A percentile compares a stretch with the other conserved stretches of the same genome.
Conservation (phyloP, 1,140 invertebrate genomes). For the Caenorhabditis brenneri region DNA sequence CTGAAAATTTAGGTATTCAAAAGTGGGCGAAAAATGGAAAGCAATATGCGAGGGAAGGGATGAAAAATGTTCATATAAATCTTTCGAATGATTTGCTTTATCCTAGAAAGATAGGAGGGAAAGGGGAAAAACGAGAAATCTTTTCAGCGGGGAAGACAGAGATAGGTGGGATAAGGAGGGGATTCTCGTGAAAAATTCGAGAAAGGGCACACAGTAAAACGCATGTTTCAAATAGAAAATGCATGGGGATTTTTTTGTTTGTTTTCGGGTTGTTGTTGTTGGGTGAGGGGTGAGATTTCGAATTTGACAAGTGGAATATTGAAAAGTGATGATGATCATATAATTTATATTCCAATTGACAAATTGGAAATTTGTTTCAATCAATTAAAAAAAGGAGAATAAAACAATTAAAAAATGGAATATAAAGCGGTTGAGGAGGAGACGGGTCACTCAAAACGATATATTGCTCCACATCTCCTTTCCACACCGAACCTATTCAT, state of each 20-base stretch:
- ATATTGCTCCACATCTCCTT: background rate
- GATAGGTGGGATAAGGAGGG: background rate
- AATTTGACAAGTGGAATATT: background rate
- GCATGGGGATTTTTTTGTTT: no score
- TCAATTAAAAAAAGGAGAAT: background rate
- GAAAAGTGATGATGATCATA: no score
- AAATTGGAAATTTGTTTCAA: background rate
- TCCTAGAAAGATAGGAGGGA: slow-evolving; percentile 26
- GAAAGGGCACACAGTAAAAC: background rate
- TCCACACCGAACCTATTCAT: background rate
- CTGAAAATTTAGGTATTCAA: background rate
- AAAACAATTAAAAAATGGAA: slow-evolving; percentile 29
- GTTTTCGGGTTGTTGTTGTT: no score
- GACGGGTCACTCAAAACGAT: background rate
- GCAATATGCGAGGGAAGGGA: background rate
- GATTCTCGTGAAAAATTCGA: slow-evolving; percentile 30
- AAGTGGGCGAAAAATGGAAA: background rate
- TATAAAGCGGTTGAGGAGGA: slow-evolving; percentile 11
- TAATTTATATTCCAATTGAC: background rate
- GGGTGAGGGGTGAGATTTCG: background rate
- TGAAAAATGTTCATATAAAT: background rate
- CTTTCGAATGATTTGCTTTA: background rate
- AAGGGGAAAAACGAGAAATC: background rate
- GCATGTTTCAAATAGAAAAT: background rate
- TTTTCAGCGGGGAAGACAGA: background rate